Base-by-base conservation (phyloP, 92 coral and sea anemone species). In the Epizoanthus rinbou region DNA sequence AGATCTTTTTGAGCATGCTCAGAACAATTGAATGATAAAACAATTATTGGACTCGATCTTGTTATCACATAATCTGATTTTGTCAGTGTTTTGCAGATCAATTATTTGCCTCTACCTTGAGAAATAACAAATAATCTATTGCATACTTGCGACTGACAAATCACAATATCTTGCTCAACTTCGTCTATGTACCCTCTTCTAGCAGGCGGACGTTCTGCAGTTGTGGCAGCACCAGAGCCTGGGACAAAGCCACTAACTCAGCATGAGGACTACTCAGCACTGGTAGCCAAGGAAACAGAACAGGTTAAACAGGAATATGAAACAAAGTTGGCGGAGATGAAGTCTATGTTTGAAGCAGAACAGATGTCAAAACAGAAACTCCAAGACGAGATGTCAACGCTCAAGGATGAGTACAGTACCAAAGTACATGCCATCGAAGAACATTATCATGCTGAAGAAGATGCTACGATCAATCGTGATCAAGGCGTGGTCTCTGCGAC, bases 311-410 rank as follows among this genome's bases (percentile, higher is more conserved):
- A 86, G 59, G 98, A 95, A 15, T 95, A 93, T 69, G 98, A 95
- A 69, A 70, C 85, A 1, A 89, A 88, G 67, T 89, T 95, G 67
- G 83, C 98, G 0, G 98, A 93, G 62, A 95, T 95, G 98, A 93
- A 94, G 62, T 71, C 85, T 33, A 84, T 92, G 88, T 93, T 88
- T 60, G 96, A 95, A 80, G 95, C 92, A 57, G 98, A 95, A 85
- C 98, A 91, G 64, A 91, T 92, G 88, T 93, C 98, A 23, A 95
- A 93, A 71, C 96, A 95, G 81, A 90, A 93, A 81, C 92, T 95
- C 35, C 94, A 94, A 60, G 98, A 86, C 9, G 98, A 93, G 78
- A 90, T 93, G 89, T 92, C 92, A 13, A 81, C 84, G 28, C 83
- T 95, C 67, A 88, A 91, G 73, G 89, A 88, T 33, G 96, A 93